These are phyloP conservation scores for Catamblyrhynchus diadema DNA, from an alignment of 2,797 vertebrate genomes.

Conservation along the genomic window DNA sequence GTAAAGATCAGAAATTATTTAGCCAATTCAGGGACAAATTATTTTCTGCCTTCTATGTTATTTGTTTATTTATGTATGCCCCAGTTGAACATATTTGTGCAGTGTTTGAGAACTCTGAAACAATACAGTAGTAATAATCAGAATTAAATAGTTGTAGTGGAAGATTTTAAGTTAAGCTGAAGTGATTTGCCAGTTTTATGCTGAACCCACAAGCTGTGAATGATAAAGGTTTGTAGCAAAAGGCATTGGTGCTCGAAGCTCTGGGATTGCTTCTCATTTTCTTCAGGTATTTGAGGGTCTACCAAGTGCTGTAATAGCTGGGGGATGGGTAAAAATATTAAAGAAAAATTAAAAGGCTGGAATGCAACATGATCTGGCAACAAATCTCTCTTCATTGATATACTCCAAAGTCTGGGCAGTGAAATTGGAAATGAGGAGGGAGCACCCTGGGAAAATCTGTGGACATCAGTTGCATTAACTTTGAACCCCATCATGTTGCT, in stretches of 20 bases:
- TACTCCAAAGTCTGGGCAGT: background rate
- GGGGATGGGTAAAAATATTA: accelerated
- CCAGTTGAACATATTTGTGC: background rate
- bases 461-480: background rate
- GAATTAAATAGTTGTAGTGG: background rate
- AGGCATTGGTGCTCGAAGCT: background rate
- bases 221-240: background rate
- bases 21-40: background rate
- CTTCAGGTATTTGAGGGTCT: background rate
- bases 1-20: background rate
- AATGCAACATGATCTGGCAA: background rate
- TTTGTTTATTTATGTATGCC: background rate
- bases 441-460: background rate
- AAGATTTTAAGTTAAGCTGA: background rate
- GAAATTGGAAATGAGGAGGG: background rate
- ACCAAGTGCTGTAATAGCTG: background rate
- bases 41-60: background rate
- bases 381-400: background rate
- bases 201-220: background rate
- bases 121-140: background rate
- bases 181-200: background rate
- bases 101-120: background rate
- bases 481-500: background rate
- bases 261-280: background rate
- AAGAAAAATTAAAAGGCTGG: background rate